A percentile compares a stretch with the other conserved stretches of the same genome.
Evolutionary conservation across 2,113 vertebrate genomes (phyloP).

Genomic region (Podilymbus podiceps): DNA sequence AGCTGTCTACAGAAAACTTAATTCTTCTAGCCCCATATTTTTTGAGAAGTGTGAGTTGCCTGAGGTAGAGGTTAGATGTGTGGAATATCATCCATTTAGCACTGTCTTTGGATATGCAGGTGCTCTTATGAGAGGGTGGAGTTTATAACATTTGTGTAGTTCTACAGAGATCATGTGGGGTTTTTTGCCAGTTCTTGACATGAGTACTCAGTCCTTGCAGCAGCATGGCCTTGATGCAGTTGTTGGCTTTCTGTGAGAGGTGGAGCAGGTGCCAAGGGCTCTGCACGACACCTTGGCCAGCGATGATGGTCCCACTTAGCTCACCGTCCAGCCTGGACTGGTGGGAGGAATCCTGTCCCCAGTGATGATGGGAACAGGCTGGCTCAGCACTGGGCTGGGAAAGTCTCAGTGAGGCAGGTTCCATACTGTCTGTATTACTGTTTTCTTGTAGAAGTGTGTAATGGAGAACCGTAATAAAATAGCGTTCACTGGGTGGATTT

Average conservation of each 20-base stretch:
- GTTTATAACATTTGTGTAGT: neutral
- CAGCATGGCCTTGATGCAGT: neutral
- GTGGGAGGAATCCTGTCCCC: neutral
- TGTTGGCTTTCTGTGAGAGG: neutral
- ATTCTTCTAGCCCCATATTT: neutral
- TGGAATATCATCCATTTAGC: neutral
- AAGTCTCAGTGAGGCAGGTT: neutral
- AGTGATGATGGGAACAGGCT: neutral
- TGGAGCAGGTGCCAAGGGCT: neutral
- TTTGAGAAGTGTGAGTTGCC: neutral
- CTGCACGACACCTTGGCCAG: neutral
- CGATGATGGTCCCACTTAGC: rapidly evolving
- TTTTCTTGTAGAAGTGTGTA: neutral
- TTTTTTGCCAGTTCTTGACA: neutral
- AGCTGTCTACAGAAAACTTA: neutral
- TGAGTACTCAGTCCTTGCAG: neutral
- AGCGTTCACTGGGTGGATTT: neutral
- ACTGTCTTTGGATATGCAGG: neutral
- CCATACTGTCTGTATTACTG: neutral
- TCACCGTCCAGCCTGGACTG: neutral
- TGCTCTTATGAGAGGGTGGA: neutral
- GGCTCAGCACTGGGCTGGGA: neutral
- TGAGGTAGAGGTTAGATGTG: rapidly evolving
- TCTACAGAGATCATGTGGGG: neutral
- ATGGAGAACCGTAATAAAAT: neutral